phyloP scores from a whole-genome alignment of 2,888 invertebrate genomes.

The Glyphotaelius pellucidus region DNA sequence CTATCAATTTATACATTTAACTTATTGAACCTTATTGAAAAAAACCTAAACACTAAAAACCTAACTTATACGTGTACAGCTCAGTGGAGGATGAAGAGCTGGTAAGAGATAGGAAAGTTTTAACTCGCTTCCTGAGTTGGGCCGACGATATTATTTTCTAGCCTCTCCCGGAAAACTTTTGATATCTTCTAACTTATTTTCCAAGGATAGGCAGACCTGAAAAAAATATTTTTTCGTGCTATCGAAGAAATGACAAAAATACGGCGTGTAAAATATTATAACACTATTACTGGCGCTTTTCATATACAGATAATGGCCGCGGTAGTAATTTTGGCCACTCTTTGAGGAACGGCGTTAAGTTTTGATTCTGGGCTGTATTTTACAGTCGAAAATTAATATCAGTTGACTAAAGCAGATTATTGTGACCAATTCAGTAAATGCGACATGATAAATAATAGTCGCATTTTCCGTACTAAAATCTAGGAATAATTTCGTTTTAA shows the following conservation, averaged over 20 bases:
- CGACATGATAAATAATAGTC: too few species aligned
- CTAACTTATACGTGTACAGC: slow-evolving; percentile 8
- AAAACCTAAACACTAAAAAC: not conserved
- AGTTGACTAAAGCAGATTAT: too few species aligned
- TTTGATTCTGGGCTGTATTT: not conserved
- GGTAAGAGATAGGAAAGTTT: slow-evolving; percentile 61
- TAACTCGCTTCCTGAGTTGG: slow-evolving; percentile 54
- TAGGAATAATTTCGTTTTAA: too few species aligned
- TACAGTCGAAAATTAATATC: too few species aligned
- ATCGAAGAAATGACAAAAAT: not conserved
- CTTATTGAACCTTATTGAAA: slow-evolving; percentile 5
- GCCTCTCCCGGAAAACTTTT: slow-evolving; percentile 46
- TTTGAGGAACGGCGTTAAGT: not conserved
- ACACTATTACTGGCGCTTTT: not conserved
- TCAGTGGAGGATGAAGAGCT: slow-evolving; percentile 57
- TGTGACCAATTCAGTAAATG: too few species aligned
- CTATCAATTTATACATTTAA: not conserved
- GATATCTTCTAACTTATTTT: not conserved
- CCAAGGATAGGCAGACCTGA: not conserved
- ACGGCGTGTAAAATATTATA: not conserved
- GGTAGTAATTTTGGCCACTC: not conserved
- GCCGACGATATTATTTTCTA: slow-evolving; percentile 43
- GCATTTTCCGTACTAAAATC: too few species aligned
- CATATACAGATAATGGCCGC: not conserved
- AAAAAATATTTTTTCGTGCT: not conserved